phyloP scores from a whole-genome alignment of 2,888 invertebrate genomes.

The Plebejus argus region DNA sequence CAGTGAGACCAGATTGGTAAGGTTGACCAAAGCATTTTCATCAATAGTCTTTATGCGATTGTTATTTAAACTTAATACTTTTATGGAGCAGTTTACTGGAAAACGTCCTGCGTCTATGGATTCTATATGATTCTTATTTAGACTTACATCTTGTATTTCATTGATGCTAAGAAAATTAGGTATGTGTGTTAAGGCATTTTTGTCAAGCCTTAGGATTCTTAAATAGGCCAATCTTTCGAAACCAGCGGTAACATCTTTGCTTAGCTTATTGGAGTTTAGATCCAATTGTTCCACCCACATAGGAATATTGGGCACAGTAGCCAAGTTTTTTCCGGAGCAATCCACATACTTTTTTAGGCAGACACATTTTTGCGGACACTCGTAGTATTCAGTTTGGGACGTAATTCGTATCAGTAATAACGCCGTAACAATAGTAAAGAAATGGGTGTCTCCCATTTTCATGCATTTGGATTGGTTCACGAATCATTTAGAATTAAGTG shows the following conservation, averaged over 20 bases:
- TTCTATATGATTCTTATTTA: slow-evolving; percentile 83
- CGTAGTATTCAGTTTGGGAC: slow-evolving; percentile 63
- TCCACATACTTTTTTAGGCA: slow-evolving; percentile 88
- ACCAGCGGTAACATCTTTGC: slow-evolving; percentile 62
- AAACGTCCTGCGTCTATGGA: slow-evolving; percentile 81
- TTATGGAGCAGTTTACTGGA: slow-evolving; percentile 76
- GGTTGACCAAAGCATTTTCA: slow-evolving; percentile 86
- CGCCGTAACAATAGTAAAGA: slow-evolving; percentile 68
- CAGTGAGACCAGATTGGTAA: slow-evolving; percentile 86
- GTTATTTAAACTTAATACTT: slow-evolving; percentile 64
- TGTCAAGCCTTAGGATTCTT: slow-evolving; percentile 76
- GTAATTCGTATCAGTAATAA: slow-evolving; percentile 57
- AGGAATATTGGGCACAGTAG: slow-evolving; percentile 87
- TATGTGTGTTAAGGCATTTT: slow-evolving; percentile 79
- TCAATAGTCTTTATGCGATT: slow-evolving; percentile 88
- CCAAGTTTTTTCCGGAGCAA: slow-evolving; percentile 87
- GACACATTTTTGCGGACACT: slow-evolving; percentile 86
- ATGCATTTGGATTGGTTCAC: slow-evolving; percentile 67
- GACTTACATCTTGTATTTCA: slow-evolving; percentile 80
- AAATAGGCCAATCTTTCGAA: slow-evolving; percentile 62
- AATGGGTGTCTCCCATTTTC: slow-evolving; percentile 76
- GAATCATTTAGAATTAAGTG: slow-evolving; percentile 58
- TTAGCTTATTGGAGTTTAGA: slow-evolving; percentile 75
- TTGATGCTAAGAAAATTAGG: slow-evolving; percentile 77
- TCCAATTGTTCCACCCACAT: slow-evolving; percentile 89